Evolutionary conservation across 2,113 vertebrate genomes (phyloP).

Genomic region (Atlantisia rogersi): DNA sequence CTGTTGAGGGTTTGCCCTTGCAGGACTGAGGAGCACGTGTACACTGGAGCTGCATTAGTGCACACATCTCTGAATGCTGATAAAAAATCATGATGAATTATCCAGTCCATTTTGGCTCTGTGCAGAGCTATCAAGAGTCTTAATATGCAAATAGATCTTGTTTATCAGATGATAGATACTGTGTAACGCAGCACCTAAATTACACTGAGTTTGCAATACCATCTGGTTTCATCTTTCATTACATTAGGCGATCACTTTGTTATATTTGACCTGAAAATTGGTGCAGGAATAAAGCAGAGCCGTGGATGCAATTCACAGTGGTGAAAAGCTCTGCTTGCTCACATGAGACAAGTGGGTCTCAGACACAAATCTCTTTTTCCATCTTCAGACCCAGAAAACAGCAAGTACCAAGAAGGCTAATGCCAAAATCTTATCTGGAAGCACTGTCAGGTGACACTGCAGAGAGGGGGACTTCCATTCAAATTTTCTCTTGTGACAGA

Average conservation of each 20-base stretch:
- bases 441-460: not conserved
- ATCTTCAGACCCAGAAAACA: not conserved
- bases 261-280: constrained; percentile 39
- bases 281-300: not conserved
- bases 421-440: not conserved
- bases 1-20: not conserved
- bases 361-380: not conserved
- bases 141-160: constrained; percentile 5
- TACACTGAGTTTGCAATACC: constrained; percentile 12
- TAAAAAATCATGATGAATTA: constrained; percentile 6
- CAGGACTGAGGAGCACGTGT: not conserved
- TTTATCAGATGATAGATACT: constrained; percentile 39
- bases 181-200: constrained; percentile 3
- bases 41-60: not conserved
- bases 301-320: not conserved
- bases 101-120: not conserved
- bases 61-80: not conserved
- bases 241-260: not conserved
- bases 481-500: not conserved
- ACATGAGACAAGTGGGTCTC: not conserved
- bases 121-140: not conserved
- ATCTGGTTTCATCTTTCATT: constrained; percentile 41
- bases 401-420: not conserved
- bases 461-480: not conserved
- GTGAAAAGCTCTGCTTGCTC: not conserved